A percentile compares a stretch with the other conserved stretches of the same genome.
Evolutionary conservation across 1,140 invertebrate species (phyloP).

Genomic region (Dinoponera quadriceps): DNA sequence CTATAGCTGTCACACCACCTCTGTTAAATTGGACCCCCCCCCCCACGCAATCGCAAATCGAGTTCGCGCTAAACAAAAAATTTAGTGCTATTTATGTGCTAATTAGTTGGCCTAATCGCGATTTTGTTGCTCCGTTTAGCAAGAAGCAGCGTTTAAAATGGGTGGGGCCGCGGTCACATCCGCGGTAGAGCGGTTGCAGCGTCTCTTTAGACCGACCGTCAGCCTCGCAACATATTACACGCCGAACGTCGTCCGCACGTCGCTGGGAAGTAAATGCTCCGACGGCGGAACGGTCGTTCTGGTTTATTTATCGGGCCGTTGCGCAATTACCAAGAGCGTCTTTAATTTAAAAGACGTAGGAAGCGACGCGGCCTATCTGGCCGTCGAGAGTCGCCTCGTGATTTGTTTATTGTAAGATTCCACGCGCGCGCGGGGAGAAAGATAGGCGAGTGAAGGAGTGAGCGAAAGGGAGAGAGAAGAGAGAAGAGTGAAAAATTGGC

Average conservation of each 20-base stretch:
- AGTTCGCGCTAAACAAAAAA: no score
- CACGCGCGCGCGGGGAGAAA: conserved; percentile 6
- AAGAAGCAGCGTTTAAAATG: no score
- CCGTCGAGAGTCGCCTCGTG: conserved; percentile 43
- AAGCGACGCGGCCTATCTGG: conserved; percentile 36
- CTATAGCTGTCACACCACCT: no score
- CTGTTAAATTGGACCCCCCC: no score
- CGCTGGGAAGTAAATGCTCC: conserved; percentile 33
- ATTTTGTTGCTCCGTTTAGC: no score
- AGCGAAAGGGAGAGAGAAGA: not conserved
- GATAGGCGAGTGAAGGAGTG: not conserved
- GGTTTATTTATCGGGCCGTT: conserved; percentile 60
- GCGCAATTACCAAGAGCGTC: conserved; percentile 51
- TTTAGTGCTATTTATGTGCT: no score
- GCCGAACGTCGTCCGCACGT: conserved; percentile 50
- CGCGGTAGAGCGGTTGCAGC: no score
- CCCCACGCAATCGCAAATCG: no score
- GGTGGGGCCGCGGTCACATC: no score
- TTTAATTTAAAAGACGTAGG: conserved; percentile 52
- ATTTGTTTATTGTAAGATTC: conserved; percentile 57
- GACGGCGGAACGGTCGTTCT: conserved; percentile 47
- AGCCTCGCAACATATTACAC: conserved; percentile 50
- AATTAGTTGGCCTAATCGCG: no score
- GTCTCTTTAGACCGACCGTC: conserved; percentile 41
- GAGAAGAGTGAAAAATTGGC: conserved; percentile 43